These are phyloP conservation scores for Cottoperca gobio DNA, from an alignment of 2,797 vertebrate genomes.

Conservation along the genomic window DNA sequence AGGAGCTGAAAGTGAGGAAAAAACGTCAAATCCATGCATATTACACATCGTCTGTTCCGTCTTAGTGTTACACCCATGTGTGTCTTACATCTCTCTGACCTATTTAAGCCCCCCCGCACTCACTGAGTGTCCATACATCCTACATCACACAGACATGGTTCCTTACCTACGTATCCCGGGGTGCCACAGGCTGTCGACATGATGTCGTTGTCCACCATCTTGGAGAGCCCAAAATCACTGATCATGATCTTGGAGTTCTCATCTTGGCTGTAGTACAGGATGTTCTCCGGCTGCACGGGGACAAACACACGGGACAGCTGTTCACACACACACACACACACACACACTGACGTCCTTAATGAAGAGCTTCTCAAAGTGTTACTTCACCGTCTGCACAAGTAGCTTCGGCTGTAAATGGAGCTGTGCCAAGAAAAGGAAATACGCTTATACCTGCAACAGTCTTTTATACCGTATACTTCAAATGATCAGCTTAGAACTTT, in stretches of 20 bases:
- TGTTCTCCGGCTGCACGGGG: constrained; percentile 92
- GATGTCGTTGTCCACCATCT: constrained; percentile 93
- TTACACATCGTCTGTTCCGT: background rate
- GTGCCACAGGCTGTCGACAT: constrained; percentile 99
- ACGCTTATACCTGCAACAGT: too few relatives aligned
- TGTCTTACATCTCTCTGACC: constrained; percentile 1
- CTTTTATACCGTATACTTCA: too few relatives aligned
- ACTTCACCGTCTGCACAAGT: background rate
- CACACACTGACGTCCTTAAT: background rate
- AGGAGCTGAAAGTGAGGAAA: constrained; percentile 85
- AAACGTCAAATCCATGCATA: background rate
- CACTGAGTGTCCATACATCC: background rate
- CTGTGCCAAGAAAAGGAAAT: background rate
- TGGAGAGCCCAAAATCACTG: constrained; percentile 97
- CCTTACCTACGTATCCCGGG: constrained; percentile 95
- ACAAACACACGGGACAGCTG: constrained; percentile 25
- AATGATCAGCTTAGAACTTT: too few relatives aligned
- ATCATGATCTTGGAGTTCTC: constrained; percentile 98
- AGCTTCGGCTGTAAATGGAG: constrained; percentile 1
- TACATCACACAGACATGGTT: background rate
- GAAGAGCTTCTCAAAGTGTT: background rate
- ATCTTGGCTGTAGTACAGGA: constrained; percentile 92
- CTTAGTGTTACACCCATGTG: background rate
- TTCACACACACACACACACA: too few relatives aligned
- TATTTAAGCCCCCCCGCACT: background rate